Conservation (phyloP, 2,797 vertebrate genomes). For the Babyrousa celebensis region DNA sequence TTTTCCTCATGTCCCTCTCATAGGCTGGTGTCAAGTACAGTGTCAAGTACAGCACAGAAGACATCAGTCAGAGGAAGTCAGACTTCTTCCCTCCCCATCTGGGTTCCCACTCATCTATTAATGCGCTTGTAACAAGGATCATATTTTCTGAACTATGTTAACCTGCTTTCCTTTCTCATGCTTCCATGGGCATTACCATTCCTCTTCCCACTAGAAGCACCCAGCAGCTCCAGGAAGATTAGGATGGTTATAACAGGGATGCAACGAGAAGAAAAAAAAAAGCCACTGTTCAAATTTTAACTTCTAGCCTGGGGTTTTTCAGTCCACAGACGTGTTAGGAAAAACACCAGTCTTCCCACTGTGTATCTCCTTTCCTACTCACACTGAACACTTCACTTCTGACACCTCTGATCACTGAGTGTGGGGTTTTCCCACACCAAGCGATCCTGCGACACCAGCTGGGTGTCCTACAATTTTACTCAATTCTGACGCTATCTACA, state of each 20-base stretch:
- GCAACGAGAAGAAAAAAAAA: background rate
- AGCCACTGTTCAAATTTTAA: background rate
- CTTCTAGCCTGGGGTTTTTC: background rate
- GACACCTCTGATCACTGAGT: background rate
- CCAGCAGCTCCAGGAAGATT: background rate
- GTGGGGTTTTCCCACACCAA: background rate
- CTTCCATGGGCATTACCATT: background rate
- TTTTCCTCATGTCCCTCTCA: background rate
- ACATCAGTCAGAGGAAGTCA: background rate
- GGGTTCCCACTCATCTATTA: background rate
- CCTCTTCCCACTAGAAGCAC: background rate
- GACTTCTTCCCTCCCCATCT: background rate
- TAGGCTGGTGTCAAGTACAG: background rate
- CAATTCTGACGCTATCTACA: background rate
- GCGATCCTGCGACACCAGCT: background rate
- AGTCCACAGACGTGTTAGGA: background rate
- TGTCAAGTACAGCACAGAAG: background rate
- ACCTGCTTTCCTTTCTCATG: background rate
- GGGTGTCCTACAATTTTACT: background rate
- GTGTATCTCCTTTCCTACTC: background rate
- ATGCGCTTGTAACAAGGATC: background rate
- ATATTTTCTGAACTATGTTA: background rate
- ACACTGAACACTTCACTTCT: background rate
- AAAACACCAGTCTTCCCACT: background rate
- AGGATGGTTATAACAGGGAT: background rate